Evolutionary conservation across 2,888 invertebrate species (phyloP).

Genomic region (Deladenus siricidicola): DNA sequence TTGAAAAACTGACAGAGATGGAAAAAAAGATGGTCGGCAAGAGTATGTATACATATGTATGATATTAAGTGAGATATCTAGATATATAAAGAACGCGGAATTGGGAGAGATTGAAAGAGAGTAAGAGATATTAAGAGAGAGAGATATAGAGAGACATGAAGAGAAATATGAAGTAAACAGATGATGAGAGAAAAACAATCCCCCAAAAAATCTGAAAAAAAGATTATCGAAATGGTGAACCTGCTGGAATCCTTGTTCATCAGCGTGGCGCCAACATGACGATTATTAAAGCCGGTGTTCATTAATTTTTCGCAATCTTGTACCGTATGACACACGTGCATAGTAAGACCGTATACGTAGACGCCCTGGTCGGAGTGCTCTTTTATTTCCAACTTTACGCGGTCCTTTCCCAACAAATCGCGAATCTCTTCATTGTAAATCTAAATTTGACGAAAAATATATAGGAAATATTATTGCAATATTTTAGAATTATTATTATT

Average conservation of each 20-base stretch:
- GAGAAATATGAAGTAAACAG: not conserved
- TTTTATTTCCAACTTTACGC: slow-evolving; percentile 63
- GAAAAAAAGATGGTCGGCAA: too few species aligned
- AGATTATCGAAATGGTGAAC: slow-evolving; percentile 7
- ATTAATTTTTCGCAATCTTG: slow-evolving; percentile 70
- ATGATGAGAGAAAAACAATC: not conserved
- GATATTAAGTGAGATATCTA: too few species aligned
- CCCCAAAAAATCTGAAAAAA: slow-evolving; percentile 4
- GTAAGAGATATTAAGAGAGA: not conserved
- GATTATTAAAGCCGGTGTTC: slow-evolving; percentile 69
- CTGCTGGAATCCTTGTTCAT: slow-evolving; percentile 70
- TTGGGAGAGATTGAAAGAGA: too few species aligned
- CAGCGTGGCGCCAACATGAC: slow-evolving; percentile 73
- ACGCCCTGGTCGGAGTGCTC: slow-evolving; percentile 58
- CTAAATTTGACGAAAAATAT: slow-evolving; percentile 31
- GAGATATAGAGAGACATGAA: too few species aligned
- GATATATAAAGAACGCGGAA: too few species aligned
- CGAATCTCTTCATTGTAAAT: slow-evolving; percentile 75
- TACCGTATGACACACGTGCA: slow-evolving; percentile 71
- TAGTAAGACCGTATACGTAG: slow-evolving; percentile 59
- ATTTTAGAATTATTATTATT: too few species aligned
- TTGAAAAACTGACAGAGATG: too few species aligned
- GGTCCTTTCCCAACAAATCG: slow-evolving; percentile 63
- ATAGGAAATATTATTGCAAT: too few species aligned
- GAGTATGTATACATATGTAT: too few species aligned